Conservation (phyloP, 2,888 invertebrate species). For the Drosophila parthenogenetica region DNA sequence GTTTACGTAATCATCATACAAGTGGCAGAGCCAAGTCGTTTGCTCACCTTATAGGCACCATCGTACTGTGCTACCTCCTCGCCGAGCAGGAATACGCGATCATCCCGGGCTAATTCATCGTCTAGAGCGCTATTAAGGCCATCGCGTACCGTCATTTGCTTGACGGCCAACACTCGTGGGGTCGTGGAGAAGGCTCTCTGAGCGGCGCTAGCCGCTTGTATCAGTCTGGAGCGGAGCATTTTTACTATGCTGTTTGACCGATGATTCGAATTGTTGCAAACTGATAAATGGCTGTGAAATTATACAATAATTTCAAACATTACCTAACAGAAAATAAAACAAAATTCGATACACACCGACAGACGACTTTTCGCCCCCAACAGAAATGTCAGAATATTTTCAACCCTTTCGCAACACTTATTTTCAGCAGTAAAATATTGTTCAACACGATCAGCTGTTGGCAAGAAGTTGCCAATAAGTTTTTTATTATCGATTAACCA, state of each 20-base stretch:
- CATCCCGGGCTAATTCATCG: constrained; percentile 98
- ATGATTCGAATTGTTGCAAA: constrained; percentile 27
- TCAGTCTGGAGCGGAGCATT: constrained; percentile 68
- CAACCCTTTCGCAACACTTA: constrained; percentile 32
- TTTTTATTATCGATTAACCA: not conserved
- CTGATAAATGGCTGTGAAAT: constrained; percentile 29
- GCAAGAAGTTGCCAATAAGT: constrained; percentile 25
- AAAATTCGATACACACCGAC: constrained; percentile 54
- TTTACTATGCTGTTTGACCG: constrained; percentile 32
- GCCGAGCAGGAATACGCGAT: constrained; percentile 95
- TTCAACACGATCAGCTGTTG: constrained; percentile 19
- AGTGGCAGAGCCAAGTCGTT: constrained; percentile 36
- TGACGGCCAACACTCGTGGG: constrained; percentile 84
- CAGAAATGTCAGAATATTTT: constrained; percentile 50
- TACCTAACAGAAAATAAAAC: constrained; percentile 56
- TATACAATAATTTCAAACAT: constrained; percentile 32
- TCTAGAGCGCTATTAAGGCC: constrained; percentile 98
- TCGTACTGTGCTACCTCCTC: constrained; percentile 99
- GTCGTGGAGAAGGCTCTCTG: constrained; percentile 87
- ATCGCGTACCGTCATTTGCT: constrained; percentile 97
- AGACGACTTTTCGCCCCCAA: constrained; percentile 53
- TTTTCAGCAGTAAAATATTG: constrained; percentile 10
- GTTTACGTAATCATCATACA: constrained; percentile 80
- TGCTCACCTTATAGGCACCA: constrained; percentile 96
- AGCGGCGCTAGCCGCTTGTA: constrained; percentile 78